Evolutionary conservation across 2,113 vertebrate species (phyloP).

Genomic region (Pyrgilauda ruficollis): DNA sequence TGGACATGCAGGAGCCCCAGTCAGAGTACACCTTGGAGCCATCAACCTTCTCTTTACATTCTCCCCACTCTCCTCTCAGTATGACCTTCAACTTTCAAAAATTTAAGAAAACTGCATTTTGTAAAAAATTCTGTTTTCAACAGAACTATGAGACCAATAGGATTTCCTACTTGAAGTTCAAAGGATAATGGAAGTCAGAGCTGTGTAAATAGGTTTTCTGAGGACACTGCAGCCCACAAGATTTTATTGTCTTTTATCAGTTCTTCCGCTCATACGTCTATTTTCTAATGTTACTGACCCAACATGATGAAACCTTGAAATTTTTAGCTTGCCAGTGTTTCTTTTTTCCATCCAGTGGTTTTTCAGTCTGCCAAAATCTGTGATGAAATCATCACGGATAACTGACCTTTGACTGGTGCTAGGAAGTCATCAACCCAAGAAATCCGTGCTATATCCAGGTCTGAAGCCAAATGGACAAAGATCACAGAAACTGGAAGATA

Average conservation of each 20-base stretch:
- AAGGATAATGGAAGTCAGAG: conserved; percentile 26
- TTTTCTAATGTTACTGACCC: not conserved
- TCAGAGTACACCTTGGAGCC: not conserved
- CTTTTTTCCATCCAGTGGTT: not conserved
- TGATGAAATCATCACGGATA: not conserved
- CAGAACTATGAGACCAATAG: not conserved
- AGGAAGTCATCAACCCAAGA: conserved; percentile 42
- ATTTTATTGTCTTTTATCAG: not conserved
- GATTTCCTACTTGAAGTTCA: conserved; percentile 11
- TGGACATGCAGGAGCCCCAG: not conserved
- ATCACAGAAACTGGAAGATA: conserved; percentile 33
- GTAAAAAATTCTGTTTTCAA: not conserved
- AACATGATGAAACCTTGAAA: not conserved
- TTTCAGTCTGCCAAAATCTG: not conserved
- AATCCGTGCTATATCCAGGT: not conserved
- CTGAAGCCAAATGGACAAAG: conserved; percentile 48
- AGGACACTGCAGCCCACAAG: not conserved
- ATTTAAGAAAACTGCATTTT: not conserved
- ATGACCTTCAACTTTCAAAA: not conserved
- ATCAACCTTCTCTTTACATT: not conserved
- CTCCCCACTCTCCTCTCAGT: not conserved
- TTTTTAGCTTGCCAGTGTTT: not conserved
- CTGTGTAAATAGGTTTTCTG: not conserved
- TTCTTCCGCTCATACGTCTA: not conserved
- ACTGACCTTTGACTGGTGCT: not conserved